phyloP scores from a whole-genome alignment of 2,888 invertebrate genomes.

The Nycteola revayana region DNA sequence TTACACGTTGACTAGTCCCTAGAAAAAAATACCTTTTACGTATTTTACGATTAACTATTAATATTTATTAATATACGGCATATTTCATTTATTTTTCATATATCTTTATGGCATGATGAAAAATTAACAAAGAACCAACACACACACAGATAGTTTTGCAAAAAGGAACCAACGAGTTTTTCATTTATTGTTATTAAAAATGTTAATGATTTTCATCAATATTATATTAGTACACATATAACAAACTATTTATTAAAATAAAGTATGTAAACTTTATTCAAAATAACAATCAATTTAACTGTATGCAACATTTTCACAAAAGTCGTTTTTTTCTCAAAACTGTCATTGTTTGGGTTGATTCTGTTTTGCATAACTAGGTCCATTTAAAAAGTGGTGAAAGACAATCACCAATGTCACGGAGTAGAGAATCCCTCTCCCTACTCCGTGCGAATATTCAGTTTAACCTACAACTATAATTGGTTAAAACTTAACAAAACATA shows the following conservation, averaged over 20 bases:
- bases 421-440: no score
- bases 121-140: slow-evolving; percentile 7
- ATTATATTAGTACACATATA: slow-evolving; percentile 10
- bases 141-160: slow-evolving; percentile 11
- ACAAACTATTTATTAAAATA: slow-evolving; percentile 7
- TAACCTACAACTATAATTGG: no score
- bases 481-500: no score
- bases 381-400: no score
- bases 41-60: no score
- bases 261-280: slow-evolving; percentile 12
- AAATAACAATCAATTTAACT: slow-evolving; percentile 11
- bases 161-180: slow-evolving; percentile 12
- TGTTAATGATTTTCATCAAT: slow-evolving; percentile 10
- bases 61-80: no score
- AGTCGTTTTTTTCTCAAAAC: neutral
- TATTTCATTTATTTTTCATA: slow-evolving; percentile 2
- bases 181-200: slow-evolving; percentile 7
- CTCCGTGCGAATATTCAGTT: no score
- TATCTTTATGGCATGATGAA: slow-evolving; percentile 4
- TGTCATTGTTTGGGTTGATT: neutral
- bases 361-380: no score
- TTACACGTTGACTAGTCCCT: no score
- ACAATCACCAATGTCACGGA: no score
- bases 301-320: neutral
- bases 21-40: no score